Evolutionary conservation across 2,888 invertebrate species (phyloP), one percentile per base, ranked within the genome.

Genomic region (Athalia cordata): DNA sequence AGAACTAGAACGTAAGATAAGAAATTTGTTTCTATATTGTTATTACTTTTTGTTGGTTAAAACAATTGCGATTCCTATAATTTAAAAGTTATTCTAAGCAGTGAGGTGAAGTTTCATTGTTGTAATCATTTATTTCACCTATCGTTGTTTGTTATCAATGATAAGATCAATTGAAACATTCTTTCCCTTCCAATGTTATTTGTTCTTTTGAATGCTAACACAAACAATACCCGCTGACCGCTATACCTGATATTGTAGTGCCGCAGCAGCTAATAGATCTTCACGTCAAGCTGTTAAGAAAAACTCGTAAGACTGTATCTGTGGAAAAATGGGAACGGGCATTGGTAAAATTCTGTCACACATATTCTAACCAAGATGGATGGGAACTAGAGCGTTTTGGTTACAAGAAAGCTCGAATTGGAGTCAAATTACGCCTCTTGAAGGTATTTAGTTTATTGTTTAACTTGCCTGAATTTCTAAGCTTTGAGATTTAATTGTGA

Each of bases 351-450:
- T 97, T 98, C 91, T 97, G 97, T 90, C 96, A 97, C 88, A 94
- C 94, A 72, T 97, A 97, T 87, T 95, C 95, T 82, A 95, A 95
- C 82, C 96, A 97, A 87, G 98, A 98, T 93, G 98, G 96, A 78
- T 98, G 98, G 98, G 98, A 98, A 92, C 92, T 99, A 78, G 98
- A 98, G 90, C 93, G 98, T 83, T 98, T 98, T 92, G 98, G 98
- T 59, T 99, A 98, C 91, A 97, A 96, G 89, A 97, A 98, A 91
- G 94, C 97, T 82, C 95, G 96, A 85, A 92, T 97, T 74, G 93
- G 94, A 85, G 95, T 98, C 11, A 99, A 99, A 92, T 92, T 99
- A 80, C 93, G 96, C 83, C 93, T 97, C 84, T 93, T 99, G 79
- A 97, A 98, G 94, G 98, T 98, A 93, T 65, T 15, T 13, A 52